Conservation (phyloP, 2,888 invertebrate genomes). For the Dione juno region DNA sequence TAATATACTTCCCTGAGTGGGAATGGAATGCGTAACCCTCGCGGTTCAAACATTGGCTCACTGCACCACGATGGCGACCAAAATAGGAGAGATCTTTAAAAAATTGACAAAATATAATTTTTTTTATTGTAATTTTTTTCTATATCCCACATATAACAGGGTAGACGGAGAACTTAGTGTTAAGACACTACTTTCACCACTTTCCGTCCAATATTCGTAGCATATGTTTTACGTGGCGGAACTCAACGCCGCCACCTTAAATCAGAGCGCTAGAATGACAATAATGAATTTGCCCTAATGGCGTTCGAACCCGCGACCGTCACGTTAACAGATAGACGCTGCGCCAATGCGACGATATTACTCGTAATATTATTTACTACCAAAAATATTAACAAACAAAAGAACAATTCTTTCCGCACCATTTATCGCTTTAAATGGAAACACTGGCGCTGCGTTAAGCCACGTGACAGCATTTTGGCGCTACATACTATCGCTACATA, state of each 20-base stretch:
- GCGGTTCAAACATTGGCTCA: too few species aligned
- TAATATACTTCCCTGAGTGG: too few species aligned
- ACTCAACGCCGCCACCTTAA: not conserved
- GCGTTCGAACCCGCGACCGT: not conserved
- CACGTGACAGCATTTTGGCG: slow-evolving; percentile 47
- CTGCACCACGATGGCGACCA: too few species aligned
- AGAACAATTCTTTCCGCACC: slow-evolving; percentile 20
- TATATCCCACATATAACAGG: too few species aligned
- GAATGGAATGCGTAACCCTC: too few species aligned
- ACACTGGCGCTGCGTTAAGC: slow-evolving; percentile 32
- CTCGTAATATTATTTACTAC: not conserved
- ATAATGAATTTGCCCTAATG: not conserved
- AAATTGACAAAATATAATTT: too few species aligned
- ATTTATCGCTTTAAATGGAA: slow-evolving; percentile 21
- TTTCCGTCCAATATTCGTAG: not conserved
- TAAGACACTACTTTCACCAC: not conserved
- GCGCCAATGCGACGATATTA: not conserved
- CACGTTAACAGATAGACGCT: not conserved
- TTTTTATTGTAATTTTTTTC: too few species aligned
- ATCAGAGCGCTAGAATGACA: not conserved
- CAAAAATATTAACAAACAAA: slow-evolving; percentile 9
- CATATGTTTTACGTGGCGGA: not conserved
- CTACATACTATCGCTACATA: slow-evolving; percentile 40
- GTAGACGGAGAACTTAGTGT: not conserved
- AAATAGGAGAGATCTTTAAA: too few species aligned